A percentile compares a stretch with the other conserved stretches of the same genome.
Evolutionary conservation across 2,797 vertebrate species (phyloP).

Genomic region (Cyprinodon diabolis): DNA sequence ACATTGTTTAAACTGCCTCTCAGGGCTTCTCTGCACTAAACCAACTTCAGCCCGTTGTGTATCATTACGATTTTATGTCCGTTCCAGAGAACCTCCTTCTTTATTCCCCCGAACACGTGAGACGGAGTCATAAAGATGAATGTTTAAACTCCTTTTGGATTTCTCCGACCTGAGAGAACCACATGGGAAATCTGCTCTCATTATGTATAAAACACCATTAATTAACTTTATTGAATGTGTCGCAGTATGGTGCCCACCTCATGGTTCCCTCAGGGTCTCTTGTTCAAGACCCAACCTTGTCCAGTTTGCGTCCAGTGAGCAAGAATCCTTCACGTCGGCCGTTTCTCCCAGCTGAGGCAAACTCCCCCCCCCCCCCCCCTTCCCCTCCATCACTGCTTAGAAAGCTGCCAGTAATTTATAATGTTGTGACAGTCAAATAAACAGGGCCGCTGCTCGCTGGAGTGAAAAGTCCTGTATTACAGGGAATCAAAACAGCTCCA

Average conservation of each 20-base stretch:
- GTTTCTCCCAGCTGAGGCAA: conserved; percentile 43
- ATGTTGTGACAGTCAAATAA: conserved; percentile 78
- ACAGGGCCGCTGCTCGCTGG: conserved; percentile 69
- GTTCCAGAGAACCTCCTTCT: not conserved
- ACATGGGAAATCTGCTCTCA: conserved; percentile 63
- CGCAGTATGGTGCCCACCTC: conserved; percentile 61
- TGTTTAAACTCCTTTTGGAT: conserved; percentile 42
- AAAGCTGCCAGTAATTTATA: conserved; percentile 73
- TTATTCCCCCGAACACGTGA: not conserved
- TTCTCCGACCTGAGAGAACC: conserved; percentile 50
- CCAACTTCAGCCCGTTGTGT: not conserved
- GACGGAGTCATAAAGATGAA: conserved; percentile 55
- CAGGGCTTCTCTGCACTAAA: not conserved
- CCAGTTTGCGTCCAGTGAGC: conserved; percentile 57
- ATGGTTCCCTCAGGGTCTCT: conserved; percentile 59
- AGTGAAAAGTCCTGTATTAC: conserved; percentile 74
- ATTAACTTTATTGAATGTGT: conserved; percentile 75
- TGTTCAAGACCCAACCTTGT: conserved; percentile 75
- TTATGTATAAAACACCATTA: conserved; percentile 75
- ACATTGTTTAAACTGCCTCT: not conserved
- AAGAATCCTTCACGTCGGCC: conserved; percentile 58
- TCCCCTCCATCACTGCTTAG: conserved; percentile 58
- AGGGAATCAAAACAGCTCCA: conserved; percentile 73
- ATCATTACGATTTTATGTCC: not conserved
- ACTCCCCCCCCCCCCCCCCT: conserved; percentile 65